Evolutionary conservation across 2,888 invertebrate species (phyloP).

Genomic region (Pinctada fucata): DNA sequence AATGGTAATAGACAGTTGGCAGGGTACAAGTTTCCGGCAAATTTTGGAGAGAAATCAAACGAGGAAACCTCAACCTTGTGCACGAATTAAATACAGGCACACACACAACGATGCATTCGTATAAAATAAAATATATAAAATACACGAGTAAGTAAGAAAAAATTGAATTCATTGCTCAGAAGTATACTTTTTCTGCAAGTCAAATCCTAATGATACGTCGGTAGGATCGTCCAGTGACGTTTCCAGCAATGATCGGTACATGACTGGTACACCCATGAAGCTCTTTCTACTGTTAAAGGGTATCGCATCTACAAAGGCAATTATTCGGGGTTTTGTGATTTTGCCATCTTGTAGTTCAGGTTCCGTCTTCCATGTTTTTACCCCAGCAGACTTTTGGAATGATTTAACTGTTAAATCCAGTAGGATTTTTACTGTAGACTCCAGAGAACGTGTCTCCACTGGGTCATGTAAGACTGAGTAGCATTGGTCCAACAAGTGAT

Average conservation of each 20-base stretch:
- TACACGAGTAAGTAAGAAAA: no score
- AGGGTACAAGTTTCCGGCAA: no score
- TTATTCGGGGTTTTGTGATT: conserved; percentile 24
- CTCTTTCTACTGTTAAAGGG: conserved; percentile 21
- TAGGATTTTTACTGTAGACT: conserved; percentile 23
- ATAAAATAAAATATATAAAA: no score
- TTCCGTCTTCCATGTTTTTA: conserved; percentile 10
- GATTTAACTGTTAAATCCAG: conserved; percentile 22
- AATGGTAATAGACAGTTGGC: no score
- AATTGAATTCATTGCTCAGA: no score
- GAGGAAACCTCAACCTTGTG: no score
- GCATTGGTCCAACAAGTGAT: conserved; percentile 24
- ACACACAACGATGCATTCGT: no score
- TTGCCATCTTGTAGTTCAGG: conserved; percentile 24
- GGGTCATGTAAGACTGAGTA: not conserved
- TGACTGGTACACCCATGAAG: conserved; percentile 38
- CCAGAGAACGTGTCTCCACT: conserved; percentile 16
- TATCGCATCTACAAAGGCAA: conserved; percentile 27
- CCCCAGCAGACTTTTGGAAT: conserved; percentile 1
- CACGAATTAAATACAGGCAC: no score
- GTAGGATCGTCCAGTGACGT: not conserved
- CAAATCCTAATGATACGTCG: not conserved
- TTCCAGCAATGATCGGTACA: conserved; percentile 22
- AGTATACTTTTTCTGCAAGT: not conserved
- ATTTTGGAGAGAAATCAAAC: no score